Base-by-base conservation (phyloP, 2,797 vertebrate species). In the Phataginus tricuspis region DNA sequence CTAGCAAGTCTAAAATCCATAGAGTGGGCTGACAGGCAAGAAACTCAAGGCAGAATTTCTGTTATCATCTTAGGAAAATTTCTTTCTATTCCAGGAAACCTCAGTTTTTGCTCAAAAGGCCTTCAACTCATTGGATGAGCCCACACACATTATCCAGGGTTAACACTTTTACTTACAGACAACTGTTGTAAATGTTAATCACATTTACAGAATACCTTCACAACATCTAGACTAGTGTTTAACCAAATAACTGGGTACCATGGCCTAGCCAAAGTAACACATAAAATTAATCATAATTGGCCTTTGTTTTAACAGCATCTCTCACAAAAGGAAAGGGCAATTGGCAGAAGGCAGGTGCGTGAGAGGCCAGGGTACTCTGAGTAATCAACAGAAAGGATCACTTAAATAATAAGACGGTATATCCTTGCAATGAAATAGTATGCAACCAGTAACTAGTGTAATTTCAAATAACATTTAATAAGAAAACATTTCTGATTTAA, bases 361-460 rank as follows among this genome's bases (percentile, higher is more conserved):
- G 25, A 49, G 12, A 86, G 25, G 69, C 2, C 68, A 84, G 59
- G 6, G 61, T 84, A 64, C 75, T 64, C 11, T 79, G 13, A 93
- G 31, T 31, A 45, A 69, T 66, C 57, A 84, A 63, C 61, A 61
- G 37, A 87, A 85, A 93, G 57, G 2, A 71, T 85, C 74, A 66
- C 23, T 53, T 95, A 69, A 88, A 79, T 61, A 94, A 84, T 45
- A 85, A 94, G 59, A 92, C 45, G 78, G 42, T 66, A 37, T 6
- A 63, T 42, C 23, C 39, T 93, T 84, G 19, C 11, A 90, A 42
- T 80, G 21, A 78, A 88, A 51, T 57, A 78, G 6, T 69, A 80
- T 75, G n/a, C 39, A 84, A 91, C 18, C 29, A 42, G 13, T 80
- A 95, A 95, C 93, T 37, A 49, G 34, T 2, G 15, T 21, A 57